Conservation (phyloP, 2,888 invertebrate species). For the Synergus laeviventris region DNA sequence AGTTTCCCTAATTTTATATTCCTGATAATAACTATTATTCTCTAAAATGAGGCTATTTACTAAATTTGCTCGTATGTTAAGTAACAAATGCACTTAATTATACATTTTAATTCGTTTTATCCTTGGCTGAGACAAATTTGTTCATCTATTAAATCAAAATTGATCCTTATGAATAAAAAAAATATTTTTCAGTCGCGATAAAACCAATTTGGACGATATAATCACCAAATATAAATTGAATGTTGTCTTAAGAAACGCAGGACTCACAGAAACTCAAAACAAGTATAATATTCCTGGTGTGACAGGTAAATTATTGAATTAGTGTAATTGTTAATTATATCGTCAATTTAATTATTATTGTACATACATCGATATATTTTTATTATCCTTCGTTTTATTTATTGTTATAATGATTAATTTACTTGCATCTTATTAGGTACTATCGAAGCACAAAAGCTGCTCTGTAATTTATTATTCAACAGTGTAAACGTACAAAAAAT, state of each 20-base stretch:
- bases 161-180: background rate
- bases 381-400: conserved; percentile 11
- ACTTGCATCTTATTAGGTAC: conserved; percentile 74
- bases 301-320: conserved; percentile 63
- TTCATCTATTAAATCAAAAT: conserved; percentile 42
- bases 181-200: conserved; percentile 84
- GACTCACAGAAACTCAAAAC: conserved; percentile 77
- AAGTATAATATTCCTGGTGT: conserved; percentile 74
- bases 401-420: conserved; percentile 13
- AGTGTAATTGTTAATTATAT: conserved; percentile 9
- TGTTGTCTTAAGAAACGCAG: conserved; percentile 83
- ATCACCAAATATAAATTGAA: conserved; percentile 83
- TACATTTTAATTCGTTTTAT: background rate
- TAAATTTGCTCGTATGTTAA: too few relatives aligned
- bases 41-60: background rate
- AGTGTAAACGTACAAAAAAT: conserved; percentile 80
- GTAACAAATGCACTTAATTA: too few relatives aligned
- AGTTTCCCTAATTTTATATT: too few relatives aligned
- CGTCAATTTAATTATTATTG: conserved; percentile 22
- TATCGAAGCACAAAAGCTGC: conserved; percentile 90
- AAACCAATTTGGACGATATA: conserved; percentile 82
- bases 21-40: background rate
- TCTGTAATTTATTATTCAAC: conserved; percentile 93
- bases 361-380: conserved; percentile 34
- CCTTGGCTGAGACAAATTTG: background rate